Evolutionary conservation across 2,888 invertebrate species (phyloP), one percentile per base, ranked within the genome.

Genomic region (Noctua comes): DNA sequence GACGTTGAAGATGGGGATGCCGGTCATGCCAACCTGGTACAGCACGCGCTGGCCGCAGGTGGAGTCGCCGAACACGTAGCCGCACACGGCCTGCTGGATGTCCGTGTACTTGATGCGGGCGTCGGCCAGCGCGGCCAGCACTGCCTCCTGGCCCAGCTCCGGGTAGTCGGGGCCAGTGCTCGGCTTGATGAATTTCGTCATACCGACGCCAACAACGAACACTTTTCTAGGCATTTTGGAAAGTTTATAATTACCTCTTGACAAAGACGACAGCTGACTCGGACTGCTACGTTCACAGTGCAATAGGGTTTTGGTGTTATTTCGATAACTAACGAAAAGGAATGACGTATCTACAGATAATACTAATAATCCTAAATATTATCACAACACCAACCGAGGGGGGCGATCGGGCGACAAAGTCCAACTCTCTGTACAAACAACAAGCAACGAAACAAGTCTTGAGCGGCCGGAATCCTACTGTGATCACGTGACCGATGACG

Each of bases 141-240:
- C 98, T 2, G 99, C 98, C 97, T 99, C 99, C 91, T 98, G 98
- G 27, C 98, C 99, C 97, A 99, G 98, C 88, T 99, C 98, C 0
- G 99, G 99, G 94, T 99, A 99, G 94, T 99, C 99, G 90, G 98
- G 98, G 88, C 98, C 97, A 73, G 98, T 97, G 73, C 98, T 99
- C 69, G 99, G 99, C 95, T 99, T 99, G 92, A 99, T 98, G 96
- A 99, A 99, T 97, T 99, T 99, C 84, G 99, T 99, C 99, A 99
- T 99, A 85, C 99, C 99, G 88, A 99, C 99, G 86, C 99, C 99
- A 91, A 99, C 97, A 76, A 99, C 99, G 95, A 97, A 99, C 74
- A 99, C 99, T 95, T 97, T 97, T 93, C 93, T 95, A 95, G 93
- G 91, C 96, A 97, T 97, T 94, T 92, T 95, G 90, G 84, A 91